These are phyloP conservation scores for Tortricodes alternella DNA, from an alignment of 2,888 invertebrate species.

Conservation along the genomic window DNA sequence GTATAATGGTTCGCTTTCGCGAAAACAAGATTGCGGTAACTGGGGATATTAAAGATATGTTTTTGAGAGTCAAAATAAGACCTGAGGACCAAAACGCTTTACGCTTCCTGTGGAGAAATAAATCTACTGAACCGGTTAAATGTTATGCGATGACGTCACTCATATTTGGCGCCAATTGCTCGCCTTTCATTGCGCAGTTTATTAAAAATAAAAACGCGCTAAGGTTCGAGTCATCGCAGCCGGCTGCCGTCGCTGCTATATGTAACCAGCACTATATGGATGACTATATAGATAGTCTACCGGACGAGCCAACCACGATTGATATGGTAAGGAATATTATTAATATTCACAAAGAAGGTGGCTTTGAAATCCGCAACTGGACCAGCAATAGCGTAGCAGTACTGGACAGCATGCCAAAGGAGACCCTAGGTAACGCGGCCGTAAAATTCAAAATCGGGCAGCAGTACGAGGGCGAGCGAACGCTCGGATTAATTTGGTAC, in stretches of 20 bases:
- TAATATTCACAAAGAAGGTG: constrained; percentile 36
- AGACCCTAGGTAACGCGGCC: constrained; percentile 29
- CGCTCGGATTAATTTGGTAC: constrained; percentile 38
- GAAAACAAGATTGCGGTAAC: constrained; percentile 45
- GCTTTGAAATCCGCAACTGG: constrained; percentile 41
- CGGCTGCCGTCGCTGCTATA: constrained; percentile 33
- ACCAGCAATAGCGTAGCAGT: constrained; percentile 35
- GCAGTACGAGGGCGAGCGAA: constrained; percentile 32
- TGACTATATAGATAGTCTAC: constrained; percentile 37
- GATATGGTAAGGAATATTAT: constrained; percentile 30
- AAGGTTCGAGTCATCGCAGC: constrained; percentile 20
- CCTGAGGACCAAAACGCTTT: constrained; percentile 43
- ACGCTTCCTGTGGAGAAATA: constrained; percentile 43
- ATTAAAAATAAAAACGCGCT: constrained; percentile 38
- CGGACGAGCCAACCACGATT: constrained; percentile 30
- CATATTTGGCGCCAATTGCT: constrained; percentile 36
- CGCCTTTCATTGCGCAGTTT: constrained; percentile 35
- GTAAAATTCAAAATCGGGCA: constrained; percentile 35
- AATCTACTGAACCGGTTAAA: constrained; percentile 6
- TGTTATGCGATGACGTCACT: constrained; percentile 34
- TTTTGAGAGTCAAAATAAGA: constrained; percentile 41
- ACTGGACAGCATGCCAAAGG: constrained; percentile 34
- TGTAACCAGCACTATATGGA: constrained; percentile 35
- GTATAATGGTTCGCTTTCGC: constrained; percentile 51
- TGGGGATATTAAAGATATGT: constrained; percentile 46